These are phyloP conservation scores for Chrysomela aeneicollis DNA, from an alignment of 2,888 invertebrate genomes.

Conservation along the genomic window DNA sequence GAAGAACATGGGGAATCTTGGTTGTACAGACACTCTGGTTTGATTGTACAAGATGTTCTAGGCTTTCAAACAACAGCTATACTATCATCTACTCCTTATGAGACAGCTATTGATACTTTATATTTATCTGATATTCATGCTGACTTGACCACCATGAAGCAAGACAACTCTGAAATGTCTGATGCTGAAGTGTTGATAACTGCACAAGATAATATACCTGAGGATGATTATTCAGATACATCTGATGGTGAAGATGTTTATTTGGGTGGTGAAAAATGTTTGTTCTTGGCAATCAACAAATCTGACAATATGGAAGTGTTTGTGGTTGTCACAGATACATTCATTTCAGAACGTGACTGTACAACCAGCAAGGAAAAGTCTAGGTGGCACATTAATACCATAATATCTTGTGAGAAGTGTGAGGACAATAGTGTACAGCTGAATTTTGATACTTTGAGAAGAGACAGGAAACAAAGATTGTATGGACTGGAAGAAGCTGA, in stretches of 20 bases:
- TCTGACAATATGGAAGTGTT: conserved; percentile 56
- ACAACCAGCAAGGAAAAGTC: conserved; percentile 53
- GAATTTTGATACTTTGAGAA: conserved; percentile 69
- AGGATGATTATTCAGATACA: conserved; percentile 36
- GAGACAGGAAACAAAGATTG: conserved; percentile 66
- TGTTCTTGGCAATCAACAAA: conserved; percentile 54
- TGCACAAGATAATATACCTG: neutral
- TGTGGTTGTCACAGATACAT: conserved; percentile 55
- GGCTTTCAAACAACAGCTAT: conserved; percentile 60
- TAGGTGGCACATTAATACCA: conserved; percentile 64
- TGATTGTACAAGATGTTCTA: conserved; percentile 65
- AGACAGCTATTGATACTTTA: conserved; percentile 23
- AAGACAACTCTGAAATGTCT: neutral
- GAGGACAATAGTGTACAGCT: conserved; percentile 61
- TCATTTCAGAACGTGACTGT: conserved; percentile 56
- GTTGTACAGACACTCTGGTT: conserved; percentile 61
- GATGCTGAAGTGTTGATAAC: neutral
- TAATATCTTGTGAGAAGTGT: conserved; percentile 62
- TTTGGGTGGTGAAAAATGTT: conserved; percentile 55
- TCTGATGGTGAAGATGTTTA: conserved; percentile 52
- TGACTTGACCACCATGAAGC: conserved; percentile 31
- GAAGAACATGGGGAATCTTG: conserved; percentile 69
- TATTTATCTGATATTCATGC: conserved; percentile 5
- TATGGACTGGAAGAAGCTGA: conserved; percentile 67
- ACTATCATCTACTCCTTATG: conserved; percentile 41